Conservation (phyloP, 2,888 invertebrate genomes). For the Hypolimnas misippus region DNA sequence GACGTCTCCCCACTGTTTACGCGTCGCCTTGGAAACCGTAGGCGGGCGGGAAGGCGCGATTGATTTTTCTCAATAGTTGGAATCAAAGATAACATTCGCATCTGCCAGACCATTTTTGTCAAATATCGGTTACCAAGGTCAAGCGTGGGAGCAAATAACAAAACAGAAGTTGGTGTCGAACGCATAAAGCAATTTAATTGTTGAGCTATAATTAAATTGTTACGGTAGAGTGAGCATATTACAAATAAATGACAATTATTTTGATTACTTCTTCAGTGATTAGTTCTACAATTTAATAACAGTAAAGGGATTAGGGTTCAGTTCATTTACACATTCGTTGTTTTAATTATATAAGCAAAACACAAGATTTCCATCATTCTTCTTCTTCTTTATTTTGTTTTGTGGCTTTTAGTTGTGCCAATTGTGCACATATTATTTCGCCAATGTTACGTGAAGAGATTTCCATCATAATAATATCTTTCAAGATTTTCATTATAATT, state of each 20-base stretch:
- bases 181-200: not conserved
- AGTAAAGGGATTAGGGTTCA: not conserved
- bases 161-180: not conserved
- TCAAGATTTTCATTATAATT: too few species aligned
- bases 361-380: too few species aligned
- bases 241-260: too few species aligned
- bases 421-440: too few species aligned
- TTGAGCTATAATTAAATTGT: constrained; percentile 6
- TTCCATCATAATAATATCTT: too few species aligned
- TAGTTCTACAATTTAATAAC: too few species aligned
- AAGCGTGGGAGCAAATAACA: constrained; percentile 32
- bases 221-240: not conserved
- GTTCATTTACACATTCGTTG: too few species aligned
- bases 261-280: too few species aligned
- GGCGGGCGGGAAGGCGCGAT: constrained; percentile 73
- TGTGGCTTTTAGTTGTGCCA: too few species aligned
- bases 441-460: too few species aligned
- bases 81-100: constrained; percentile 20
- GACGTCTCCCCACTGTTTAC: constrained; percentile 78
- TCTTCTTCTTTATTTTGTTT: too few species aligned
- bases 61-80: constrained; percentile 68
- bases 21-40: constrained; percentile 79
- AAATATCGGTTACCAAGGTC: constrained; percentile 35
- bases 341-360: too few species aligned
- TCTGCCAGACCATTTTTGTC: constrained; percentile 38